A percentile compares a stretch with the other conserved stretches of the same genome.
These are phyloP conservation scores for Empidonax traillii DNA, from an alignment of 2,113 vertebrate genomes.

Conservation along the genomic window DNA sequence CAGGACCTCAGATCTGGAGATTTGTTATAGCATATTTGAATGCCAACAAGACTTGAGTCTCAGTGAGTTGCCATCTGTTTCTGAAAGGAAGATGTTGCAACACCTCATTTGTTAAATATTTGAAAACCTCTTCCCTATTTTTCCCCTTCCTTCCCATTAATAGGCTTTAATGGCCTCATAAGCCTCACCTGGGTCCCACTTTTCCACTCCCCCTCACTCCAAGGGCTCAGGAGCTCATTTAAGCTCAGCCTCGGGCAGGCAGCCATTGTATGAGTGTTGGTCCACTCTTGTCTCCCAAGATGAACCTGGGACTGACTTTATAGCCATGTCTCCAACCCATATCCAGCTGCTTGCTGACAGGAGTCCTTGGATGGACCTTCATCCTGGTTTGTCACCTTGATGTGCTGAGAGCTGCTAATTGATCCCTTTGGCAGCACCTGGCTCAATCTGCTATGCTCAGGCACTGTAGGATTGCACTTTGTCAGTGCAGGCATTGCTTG, in stretches of 20 bases:
- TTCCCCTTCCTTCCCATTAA: background rate
- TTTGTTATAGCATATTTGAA: background rate
- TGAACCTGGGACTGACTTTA: rapidly evolving
- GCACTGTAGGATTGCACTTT: background rate
- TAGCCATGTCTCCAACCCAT: rapidly evolving
- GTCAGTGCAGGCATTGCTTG: background rate
- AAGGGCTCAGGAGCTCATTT: background rate
- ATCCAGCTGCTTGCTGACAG: background rate
- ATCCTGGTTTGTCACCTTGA: background rate
- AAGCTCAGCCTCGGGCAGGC: background rate
- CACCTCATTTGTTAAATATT: background rate
- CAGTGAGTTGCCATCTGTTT: rapidly evolving
- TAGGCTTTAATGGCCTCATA: background rate
- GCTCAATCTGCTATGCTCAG: background rate
- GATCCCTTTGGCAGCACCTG: background rate
- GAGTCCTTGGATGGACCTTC: background rate
- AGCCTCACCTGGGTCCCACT: background rate
- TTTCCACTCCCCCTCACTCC: too few species aligned
- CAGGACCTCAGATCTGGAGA: background rate
- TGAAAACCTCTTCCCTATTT: background rate
- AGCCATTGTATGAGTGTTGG: background rate
- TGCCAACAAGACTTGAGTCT: background rate
- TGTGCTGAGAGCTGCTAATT: rapidly evolving
- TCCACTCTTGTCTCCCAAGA: rapidly evolving
- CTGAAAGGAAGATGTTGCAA: background rate